Conservation (phyloP, 1,140 invertebrate genomes). For the Drosophila orosa region DNA sequence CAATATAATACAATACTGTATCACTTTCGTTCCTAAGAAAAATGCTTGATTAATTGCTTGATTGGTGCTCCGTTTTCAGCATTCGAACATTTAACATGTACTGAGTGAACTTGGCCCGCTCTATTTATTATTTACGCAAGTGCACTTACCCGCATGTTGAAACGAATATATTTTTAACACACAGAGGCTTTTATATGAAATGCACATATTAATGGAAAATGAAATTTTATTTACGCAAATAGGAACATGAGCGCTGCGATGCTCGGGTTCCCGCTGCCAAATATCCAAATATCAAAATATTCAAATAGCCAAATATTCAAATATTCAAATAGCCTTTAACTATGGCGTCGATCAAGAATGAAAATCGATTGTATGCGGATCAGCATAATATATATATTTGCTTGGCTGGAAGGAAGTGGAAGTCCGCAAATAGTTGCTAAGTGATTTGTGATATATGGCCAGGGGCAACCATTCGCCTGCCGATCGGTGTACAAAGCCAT, state of each 20-base stretch:
- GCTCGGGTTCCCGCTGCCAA: conserved; percentile 33
- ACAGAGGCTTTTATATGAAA: conserved; percentile 45
- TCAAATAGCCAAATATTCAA: neutral
- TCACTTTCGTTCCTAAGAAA: conserved; percentile 3
- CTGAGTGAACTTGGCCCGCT: conserved; percentile 47
- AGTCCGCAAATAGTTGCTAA: conserved; percentile 20
- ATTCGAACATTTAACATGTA: conserved; percentile 52
- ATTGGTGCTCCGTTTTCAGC: conserved; percentile 32
- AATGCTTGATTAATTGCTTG: conserved; percentile 42
- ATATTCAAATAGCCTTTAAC: conserved; percentile 32
- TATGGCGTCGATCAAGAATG: conserved; percentile 10
- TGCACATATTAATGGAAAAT: conserved; percentile 52
- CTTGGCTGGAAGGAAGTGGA: conserved; percentile 5
- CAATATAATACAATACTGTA: neutral
- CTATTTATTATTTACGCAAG: conserved; percentile 74
- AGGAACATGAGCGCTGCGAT: conserved; percentile 32
- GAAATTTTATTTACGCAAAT: conserved; percentile 58
- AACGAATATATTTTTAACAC: conserved; percentile 42
- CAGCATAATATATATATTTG: conserved; percentile 29
- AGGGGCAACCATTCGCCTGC: conserved; percentile 37
- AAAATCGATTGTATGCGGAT: conserved; percentile 46
- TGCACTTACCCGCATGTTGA: conserved; percentile 56
- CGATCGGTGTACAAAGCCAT: conserved; percentile 40
- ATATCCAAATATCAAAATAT: neutral
- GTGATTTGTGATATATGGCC: conserved; percentile 17